Base-by-base conservation (phyloP, 2,797 vertebrate genomes). In the Dicrostonyx torquatus region DNA sequence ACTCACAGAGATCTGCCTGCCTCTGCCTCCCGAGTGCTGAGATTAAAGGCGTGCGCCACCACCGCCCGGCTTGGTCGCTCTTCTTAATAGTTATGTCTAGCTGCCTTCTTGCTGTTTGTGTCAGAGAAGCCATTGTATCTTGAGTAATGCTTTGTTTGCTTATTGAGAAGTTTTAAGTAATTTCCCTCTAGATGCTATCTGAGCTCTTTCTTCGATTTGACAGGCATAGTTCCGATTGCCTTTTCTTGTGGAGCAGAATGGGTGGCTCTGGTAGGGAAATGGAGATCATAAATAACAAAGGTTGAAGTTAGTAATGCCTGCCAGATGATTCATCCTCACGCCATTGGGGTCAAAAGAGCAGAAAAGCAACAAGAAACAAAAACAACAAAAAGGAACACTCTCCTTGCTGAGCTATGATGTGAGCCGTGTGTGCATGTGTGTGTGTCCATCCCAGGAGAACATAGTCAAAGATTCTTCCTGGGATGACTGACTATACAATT, bases 251-350 rank as follows among this genome's bases (percentile, higher is more conserved):
- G 43, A 20, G 76, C 29, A 91, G 72, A 87, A 72, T 89, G 89
- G 40, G 48, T 89, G 70, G 83, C 9, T 73, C 76, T 87, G 48
- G 73, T 31, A 53, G 18, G 72, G n/a, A 48, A 87, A 34, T 24
- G 85, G 48, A 82, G 37, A 94, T 80, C 60, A 82, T 87, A 94
- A 91, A 97, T 89, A 95, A 73, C 40, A 89, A 95, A 95, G 31
- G 53, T 93, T 91, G 93, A 91, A 93, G 83, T 84, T 72, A 93
- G 45, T 68, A 29, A 68, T 82, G 64, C 66, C 66, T 86, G 89
- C 79, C 79, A 96, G 86, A 93, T 94, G 87, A 95, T 58, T 96
- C 60, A 89, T 94, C 64, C 60, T 62, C 70, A 70, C 86, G 84
- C 84, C 40, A 75, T 37, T 48, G 68, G 40, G 64, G 87, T 93